Base-by-base conservation (phyloP, 2,113 vertebrate species). In the Bubo blakistoni region DNA sequence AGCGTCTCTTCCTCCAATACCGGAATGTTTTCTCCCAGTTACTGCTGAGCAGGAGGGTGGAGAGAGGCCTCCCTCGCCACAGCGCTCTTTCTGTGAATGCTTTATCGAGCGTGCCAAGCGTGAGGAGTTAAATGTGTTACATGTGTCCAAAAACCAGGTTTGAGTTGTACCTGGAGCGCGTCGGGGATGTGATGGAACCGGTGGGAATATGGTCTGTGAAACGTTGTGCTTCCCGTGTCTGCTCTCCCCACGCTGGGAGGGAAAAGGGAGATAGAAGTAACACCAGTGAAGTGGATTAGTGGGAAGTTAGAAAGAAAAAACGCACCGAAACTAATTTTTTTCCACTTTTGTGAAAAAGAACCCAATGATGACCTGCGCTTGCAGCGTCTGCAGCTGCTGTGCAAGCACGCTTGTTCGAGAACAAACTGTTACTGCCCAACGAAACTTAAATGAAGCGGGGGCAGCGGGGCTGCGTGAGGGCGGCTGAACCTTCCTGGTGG, bases 211-310 rank as follows among this genome's bases (percentile, higher is more conserved):
- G 16, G 9, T 25, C 57, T 16, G 34, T 19, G 40, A 17, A 16
- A 9, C 2, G 1, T 4, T 6, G 26, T 12, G 2, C 22, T 36
- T 29, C 61, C 36, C 2, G 1, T 2, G 7, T 22, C 38, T n/a
- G 2, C n/a, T 17, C 29, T 20, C 29, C 18, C 66, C 34, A 3
- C 3, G 10, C 19, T 47, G 46, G 19, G 46, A 47, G 4, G 27
- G 36, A 36, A 47, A 32, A 22, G 21, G 30, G 42, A 30, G 25
- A 40, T 7, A 9, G 42, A 36, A 70, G 6, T 19, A 55, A 42
- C 49, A 11, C 17, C 10, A 3, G 6, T 3, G 42, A 25, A n/a
- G 34, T 6, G 26, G 16, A 38, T 58, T 46, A 5, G 16, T 32
- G 61, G 36, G 6, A 61, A 55, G 17, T 14, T 14, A 4, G 3